A percentile compares a stretch with the other conserved stretches of the same genome.
Evolutionary conservation across 2,888 invertebrate genomes (phyloP).

Genomic region (Metellina segmentata): DNA sequence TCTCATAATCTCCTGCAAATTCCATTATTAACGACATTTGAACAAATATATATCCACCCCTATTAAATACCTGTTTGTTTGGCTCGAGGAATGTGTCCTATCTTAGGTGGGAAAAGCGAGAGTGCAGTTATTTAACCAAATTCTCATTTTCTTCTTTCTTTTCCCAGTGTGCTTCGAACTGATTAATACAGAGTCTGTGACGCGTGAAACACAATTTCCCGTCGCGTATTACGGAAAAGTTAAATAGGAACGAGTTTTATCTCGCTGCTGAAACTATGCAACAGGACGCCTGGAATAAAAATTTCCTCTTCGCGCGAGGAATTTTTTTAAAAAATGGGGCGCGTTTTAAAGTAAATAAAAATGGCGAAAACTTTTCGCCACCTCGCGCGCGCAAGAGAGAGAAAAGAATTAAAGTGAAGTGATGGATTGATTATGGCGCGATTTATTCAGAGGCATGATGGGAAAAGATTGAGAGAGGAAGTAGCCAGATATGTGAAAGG

Average conservation of each 20-base stretch:
- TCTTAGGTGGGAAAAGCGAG: constrained; percentile 7
- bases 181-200: constrained; percentile 40
- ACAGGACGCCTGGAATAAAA: constrained; percentile 65
- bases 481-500: constrained; percentile 47
- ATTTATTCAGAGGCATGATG: constrained; percentile 76
- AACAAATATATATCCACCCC: constrained; percentile 44
- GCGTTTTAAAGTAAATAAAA: constrained; percentile 70
- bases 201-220: constrained; percentile 29
- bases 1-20: not conserved
- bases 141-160: constrained; percentile 19
- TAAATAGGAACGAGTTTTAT: constrained; percentile 48
- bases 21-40: constrained; percentile 1
- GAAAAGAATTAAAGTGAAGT: constrained; percentile 69
- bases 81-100: not conserved
- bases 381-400: not conserved
- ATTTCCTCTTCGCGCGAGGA: not conserved
- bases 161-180: constrained; percentile 6
- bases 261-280: constrained; percentile 59
- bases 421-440: constrained; percentile 76
- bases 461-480: constrained; percentile 70
- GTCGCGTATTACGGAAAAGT: constrained; percentile 23
- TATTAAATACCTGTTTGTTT: constrained; percentile 34
- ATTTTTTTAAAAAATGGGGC: constrained; percentile 6
- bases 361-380: constrained; percentile 62
- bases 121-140: constrained; percentile 31